These are phyloP conservation scores for Teleopsis dalmanni DNA, from an alignment of 1,140 invertebrate genomes.

Conservation along the genomic window DNA sequence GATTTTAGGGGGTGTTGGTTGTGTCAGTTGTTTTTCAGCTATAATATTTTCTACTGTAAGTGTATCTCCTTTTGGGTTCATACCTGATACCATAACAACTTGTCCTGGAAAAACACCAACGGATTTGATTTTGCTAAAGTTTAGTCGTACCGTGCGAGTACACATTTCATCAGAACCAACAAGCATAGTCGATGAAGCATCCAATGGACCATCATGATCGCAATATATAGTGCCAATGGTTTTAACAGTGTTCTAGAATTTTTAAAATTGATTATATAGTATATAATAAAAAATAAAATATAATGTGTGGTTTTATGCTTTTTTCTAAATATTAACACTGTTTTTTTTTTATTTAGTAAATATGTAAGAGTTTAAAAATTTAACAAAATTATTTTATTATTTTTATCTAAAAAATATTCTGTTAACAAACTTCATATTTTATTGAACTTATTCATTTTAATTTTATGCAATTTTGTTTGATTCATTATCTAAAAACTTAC, in stretches of 20 bases:
- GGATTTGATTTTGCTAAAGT: constrained; percentile 56
- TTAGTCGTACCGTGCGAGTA: constrained; percentile 47
- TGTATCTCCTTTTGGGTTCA: constrained; percentile 59
- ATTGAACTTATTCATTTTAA: neutral
- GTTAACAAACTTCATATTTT: no score
- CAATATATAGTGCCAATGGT: constrained; percentile 61
- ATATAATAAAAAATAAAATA: neutral
- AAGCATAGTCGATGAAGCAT: constrained; percentile 58
- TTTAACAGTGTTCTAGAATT: constrained; percentile 6
- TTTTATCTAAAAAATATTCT: no score
- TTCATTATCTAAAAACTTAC: no score
- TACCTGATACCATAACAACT: constrained; percentile 65
- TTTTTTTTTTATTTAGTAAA: no score
- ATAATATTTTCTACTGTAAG: constrained; percentile 62
- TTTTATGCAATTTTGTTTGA: neutral
- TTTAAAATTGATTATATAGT: neutral
- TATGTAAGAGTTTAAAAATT: no score
- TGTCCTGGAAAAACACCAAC: constrained; percentile 81
- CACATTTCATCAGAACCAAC: constrained; percentile 56
- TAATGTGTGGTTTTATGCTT: neutral
- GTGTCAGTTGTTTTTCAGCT: constrained; percentile 41
- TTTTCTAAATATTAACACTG: neutral
- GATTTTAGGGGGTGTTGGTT: constrained; percentile 27
- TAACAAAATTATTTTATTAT: no score
- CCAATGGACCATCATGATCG: constrained; percentile 62